Base-by-base conservation (phyloP, 2,113 vertebrate species). In the Pholis gunnellus region DNA sequence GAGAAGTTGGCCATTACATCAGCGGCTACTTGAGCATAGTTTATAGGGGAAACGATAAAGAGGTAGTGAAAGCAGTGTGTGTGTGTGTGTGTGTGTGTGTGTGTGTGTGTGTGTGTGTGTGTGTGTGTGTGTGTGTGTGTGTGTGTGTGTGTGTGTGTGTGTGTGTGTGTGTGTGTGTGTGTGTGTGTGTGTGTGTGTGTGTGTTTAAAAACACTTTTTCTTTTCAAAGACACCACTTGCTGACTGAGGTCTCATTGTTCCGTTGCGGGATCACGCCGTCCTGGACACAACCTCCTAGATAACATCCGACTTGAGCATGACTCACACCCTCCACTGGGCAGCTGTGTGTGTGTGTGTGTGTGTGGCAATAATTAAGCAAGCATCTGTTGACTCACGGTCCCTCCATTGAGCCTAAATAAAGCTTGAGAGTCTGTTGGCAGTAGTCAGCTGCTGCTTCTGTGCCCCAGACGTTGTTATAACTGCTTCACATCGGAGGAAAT, bases 301-400 rank as follows among this genome's bases (percentile, higher is more conserved):
- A 75, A 89, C 91, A 61, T 88, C 87, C 65, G 29, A 84, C 72
- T 79, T 27, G 6, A 48, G 70, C 71, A 14, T 87, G 88, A 93
- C 63, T 87, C 90, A 81, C 79, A 46, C 27, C 66, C 61, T 84
- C 84, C 78, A 54, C 48, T 44, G 29, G 61, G 75, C 83, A 92
- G 82, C 81, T 86, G 83, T 85, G 82, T 90, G 84, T 89, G 77
- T 85, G 81, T 90, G 83, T 89, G 80, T 84, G 81, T 89, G 80
- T 84, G 79, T 90, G 82, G 61, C 46, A 78, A 84, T 88, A 83
- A 76, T 68, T 69, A 81, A 90, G 82, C 88, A 81, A 48, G 52
- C 70, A 71, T 87, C 38, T 93, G 90, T 91, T 91, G 84, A 90
- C 70, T 78, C 60, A 29, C 4, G 34, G 25, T 40, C 54, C 71